Evolutionary conservation across 2,797 vertebrate genomes (phyloP).

Genomic region (Sitta carolinensis): DNA sequence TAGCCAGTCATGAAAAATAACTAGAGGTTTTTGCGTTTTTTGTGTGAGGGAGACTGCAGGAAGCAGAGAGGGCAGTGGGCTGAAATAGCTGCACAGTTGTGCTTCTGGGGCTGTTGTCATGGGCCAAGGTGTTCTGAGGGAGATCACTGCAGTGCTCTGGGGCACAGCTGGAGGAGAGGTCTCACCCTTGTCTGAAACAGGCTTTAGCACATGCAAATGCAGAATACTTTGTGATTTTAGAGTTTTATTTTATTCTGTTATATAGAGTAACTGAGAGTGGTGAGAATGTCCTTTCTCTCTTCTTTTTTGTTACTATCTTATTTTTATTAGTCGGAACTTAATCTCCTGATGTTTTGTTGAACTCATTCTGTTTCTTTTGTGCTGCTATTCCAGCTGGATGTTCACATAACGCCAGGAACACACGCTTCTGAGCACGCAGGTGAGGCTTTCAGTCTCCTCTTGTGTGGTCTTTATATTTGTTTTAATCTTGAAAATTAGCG

Average conservation of each 20-base stretch:
- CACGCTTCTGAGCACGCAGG: conserved; percentile 96
- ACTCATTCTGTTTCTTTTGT: neutral
- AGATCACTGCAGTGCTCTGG: neutral
- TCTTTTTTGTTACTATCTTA: neutral
- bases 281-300: neutral
- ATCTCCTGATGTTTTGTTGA: neutral
- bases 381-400: conserved; percentile 84
- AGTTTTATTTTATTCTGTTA: neutral
- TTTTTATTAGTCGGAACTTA: neutral
- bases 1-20: neutral
- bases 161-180: accelerated
- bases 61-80: neutral
- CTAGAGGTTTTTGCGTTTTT: accelerated
- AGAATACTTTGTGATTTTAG: neutral
- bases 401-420: conserved; percentile 91
- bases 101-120: accelerated
- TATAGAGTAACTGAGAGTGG: neutral
- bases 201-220: neutral
- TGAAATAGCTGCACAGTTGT: accelerated
- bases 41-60: neutral
- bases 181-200: neutral
- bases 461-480: neutral
- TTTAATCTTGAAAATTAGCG: neutral
- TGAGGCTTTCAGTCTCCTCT: conserved; percentile 46
- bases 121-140: neutral